These are phyloP conservation scores for Zosterops japonicus DNA, from an alignment of 2,113 vertebrate species.

Conservation along the genomic window DNA sequence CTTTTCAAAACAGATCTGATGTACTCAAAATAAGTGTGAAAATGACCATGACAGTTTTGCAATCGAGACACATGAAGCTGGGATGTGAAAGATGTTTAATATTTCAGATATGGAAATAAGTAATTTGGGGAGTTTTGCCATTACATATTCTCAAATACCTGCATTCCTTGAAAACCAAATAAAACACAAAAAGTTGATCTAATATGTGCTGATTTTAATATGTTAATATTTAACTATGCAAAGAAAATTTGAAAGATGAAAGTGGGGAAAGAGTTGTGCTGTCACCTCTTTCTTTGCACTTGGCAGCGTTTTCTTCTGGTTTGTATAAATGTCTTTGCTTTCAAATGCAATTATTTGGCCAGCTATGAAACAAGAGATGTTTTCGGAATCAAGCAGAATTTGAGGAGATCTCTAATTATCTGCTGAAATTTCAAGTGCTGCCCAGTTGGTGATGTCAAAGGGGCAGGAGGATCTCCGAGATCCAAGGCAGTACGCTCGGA, in stretches of 20 bases:
- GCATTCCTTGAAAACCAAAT: background rate
- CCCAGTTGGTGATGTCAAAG: no score
- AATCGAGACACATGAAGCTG: background rate
- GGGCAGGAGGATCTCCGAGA: background rate
- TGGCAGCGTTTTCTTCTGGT: background rate
- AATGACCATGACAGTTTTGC: background rate
- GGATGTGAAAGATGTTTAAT: background rate
- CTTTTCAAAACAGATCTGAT: background rate
- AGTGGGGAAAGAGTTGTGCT: background rate
- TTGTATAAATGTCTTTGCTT: background rate
- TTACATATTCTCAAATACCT: background rate
- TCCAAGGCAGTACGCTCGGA: fast-evolving
- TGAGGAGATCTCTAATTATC: background rate
- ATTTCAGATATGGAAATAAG: background rate
- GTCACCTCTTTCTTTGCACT: background rate
- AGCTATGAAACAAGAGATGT: background rate
- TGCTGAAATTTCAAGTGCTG: background rate
- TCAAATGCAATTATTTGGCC: background rate
- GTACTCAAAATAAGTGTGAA: background rate
- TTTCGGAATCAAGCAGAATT: background rate
- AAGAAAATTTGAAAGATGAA: background rate
- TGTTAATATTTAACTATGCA: background rate
- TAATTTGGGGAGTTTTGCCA: background rate
- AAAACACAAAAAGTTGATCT: background rate
- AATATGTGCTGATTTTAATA: background rate